Evolutionary conservation across 2,888 invertebrate genomes (phyloP).

Genomic region (Plusia festucae): DNA sequence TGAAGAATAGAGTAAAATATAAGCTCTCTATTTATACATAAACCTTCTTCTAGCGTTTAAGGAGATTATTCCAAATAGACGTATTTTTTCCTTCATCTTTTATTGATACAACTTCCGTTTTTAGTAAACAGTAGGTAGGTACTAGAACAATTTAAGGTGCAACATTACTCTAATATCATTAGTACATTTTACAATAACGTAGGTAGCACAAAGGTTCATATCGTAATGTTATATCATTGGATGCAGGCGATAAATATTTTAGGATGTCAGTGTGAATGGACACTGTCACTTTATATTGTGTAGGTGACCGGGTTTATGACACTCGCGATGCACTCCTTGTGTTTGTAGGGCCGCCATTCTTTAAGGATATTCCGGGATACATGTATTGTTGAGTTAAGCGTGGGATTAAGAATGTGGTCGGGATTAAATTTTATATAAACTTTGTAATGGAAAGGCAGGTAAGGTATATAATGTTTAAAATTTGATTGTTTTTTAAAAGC

Average conservation of each 20-base stretch:
- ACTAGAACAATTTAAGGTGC: conserved; percentile 7
- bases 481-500: no score
- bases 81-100: not conserved
- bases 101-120: not conserved
- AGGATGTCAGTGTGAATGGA: conserved; percentile 85
- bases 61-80: no score
- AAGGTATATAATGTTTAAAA: no score
- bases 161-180: conserved; percentile 35
- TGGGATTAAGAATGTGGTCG: not conserved
- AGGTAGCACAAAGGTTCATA: conserved; percentile 60
- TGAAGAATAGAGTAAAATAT: no score
- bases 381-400: not conserved
- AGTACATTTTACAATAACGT: conserved; percentile 55
- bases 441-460: no score
- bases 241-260: conserved; percentile 77
- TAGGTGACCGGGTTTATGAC: conserved; percentile 78
- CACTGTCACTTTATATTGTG: conserved; percentile 74
- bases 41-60: no score
- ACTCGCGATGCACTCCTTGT: conserved; percentile 68
- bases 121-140: not conserved
- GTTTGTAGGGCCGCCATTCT: conserved; percentile 62
- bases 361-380: conserved; percentile 30
- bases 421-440: not conserved
- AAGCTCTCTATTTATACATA: no score
- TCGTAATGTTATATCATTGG: conserved; percentile 59